A percentile compares a stretch with the other conserved stretches of the same genome.
Conservation (phyloP, 2,797 vertebrate species). For the Semotilus atromaculatus region DNA sequence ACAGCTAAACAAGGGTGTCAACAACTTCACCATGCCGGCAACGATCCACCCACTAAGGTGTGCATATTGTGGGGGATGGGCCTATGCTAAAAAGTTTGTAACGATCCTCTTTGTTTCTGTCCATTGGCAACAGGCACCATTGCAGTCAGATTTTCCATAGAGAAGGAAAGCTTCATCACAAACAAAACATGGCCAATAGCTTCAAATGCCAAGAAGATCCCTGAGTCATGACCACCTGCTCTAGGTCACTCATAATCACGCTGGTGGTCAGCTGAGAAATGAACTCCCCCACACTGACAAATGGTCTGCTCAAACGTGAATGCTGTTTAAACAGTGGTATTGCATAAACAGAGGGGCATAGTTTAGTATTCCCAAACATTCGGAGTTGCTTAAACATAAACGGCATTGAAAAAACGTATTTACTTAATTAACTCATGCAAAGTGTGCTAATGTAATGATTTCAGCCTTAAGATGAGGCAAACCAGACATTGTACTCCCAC, state of each 20-base stretch:
- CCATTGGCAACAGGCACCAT: background rate
- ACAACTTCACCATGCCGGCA: slow-evolving; percentile 41
- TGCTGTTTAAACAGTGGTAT: slow-evolving; percentile 40
- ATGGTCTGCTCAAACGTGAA: slow-evolving; percentile 20
- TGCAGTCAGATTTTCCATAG: slow-evolving; percentile 19
- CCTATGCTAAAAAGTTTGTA: slow-evolving; percentile 27
- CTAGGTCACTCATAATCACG: slow-evolving; percentile 26
- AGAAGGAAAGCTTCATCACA: slow-evolving; percentile 13
- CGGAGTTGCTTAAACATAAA: slow-evolving; percentile 1
- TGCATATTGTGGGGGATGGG: slow-evolving; percentile 25
- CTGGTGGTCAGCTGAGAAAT: slow-evolving; percentile 29
- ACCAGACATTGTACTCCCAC: background rate
- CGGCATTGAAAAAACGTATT: slow-evolving; percentile 23
- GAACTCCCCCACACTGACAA: slow-evolving; percentile 29
- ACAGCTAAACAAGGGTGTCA: slow-evolving; percentile 49
- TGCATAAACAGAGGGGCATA: slow-evolving; percentile 32
- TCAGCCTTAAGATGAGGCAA: slow-evolving; percentile 23
- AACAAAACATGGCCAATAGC: background rate
- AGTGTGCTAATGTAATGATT: slow-evolving; percentile 33
- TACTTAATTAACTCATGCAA: slow-evolving; percentile 24
- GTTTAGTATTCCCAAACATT: slow-evolving; percentile 4
- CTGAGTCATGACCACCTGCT: slow-evolving; percentile 43
- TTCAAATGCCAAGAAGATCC: slow-evolving; percentile 5
- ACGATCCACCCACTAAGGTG: slow-evolving; percentile 42
- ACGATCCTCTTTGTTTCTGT: background rate